These are phyloP conservation scores for Homarus gammarus DNA, from an alignment of 2,888 invertebrate species.

Conservation along the genomic window DNA sequence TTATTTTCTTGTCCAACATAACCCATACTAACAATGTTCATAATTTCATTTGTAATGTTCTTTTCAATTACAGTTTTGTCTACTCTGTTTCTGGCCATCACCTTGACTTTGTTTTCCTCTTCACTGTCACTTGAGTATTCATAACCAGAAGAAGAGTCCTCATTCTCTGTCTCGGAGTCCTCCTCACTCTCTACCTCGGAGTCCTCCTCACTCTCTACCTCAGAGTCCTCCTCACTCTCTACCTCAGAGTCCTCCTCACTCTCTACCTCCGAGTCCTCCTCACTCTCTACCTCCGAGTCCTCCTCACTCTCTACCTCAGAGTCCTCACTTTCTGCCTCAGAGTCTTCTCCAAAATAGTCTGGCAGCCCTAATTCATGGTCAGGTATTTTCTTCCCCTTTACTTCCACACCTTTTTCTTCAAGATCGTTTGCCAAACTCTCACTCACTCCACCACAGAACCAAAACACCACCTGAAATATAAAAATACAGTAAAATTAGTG, in stretches of 20 bases:
- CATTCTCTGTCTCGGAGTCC: background rate
- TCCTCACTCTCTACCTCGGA: background rate
- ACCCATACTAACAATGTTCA: too few relatives aligned
- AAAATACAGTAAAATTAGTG: background rate
- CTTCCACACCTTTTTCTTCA: constrained; percentile 47
- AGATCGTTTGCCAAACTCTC: constrained; percentile 58
- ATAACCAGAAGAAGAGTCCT: background rate
- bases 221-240: constrained; percentile 43
- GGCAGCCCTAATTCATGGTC: constrained; percentile 60
- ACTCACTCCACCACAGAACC: constrained; percentile 70
- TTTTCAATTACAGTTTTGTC: too few relatives aligned
- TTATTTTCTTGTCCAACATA: too few relatives aligned
- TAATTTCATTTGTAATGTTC: background rate
- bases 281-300: background rate
- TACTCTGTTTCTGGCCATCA: background rate
- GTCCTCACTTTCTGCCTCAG: constrained; percentile 43
- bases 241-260: constrained; percentile 34
- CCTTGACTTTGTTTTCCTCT: background rate
- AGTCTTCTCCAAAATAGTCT: constrained; percentile 31
- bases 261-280: background rate
- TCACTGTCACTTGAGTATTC: constrained; percentile 21
- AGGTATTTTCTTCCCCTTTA: constrained; percentile 52
- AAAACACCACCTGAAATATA: constrained; percentile 64
- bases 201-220: background rate
- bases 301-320: constrained; percentile 18